Percentiles rank a stretch among this genome's conserved stretches.
phyloP scores from a whole-genome alignment of 2,113 vertebrate genomes.

The Candoia aspera region DNA sequence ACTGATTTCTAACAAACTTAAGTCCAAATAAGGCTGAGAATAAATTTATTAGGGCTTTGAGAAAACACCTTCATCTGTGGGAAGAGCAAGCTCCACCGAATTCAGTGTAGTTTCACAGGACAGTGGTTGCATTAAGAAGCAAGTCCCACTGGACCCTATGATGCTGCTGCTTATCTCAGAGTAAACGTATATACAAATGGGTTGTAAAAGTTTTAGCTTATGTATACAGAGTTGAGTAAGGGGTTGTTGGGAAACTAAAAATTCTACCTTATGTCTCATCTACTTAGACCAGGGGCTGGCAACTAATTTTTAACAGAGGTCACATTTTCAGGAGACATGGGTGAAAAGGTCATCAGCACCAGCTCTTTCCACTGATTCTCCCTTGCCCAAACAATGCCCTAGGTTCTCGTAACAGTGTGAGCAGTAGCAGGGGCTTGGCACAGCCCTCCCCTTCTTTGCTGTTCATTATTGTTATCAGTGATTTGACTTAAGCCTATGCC shows the following conservation, averaged over 20 bases:
- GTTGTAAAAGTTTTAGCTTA: slow-evolving; percentile 5
- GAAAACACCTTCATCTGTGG: background rate
- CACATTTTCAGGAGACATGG: background rate
- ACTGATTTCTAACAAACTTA: background rate
- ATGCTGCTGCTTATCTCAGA: background rate
- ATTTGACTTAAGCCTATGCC: background rate
- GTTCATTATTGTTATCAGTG: background rate
- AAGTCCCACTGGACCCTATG: background rate
- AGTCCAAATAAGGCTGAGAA: background rate
- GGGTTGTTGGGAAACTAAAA: background rate
- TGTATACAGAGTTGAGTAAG: background rate
- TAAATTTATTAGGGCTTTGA: background rate
- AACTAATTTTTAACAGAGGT: slow-evolving; percentile 1
- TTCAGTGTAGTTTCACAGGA: background rate
- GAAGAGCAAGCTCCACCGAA: background rate
- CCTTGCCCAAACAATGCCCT: background rate
- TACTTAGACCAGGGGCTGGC: background rate
- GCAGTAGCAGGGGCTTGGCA: background rate
- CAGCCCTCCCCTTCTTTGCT: background rate
- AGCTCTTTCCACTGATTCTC: background rate
- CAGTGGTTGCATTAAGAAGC: background rate
- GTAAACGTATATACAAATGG: background rate
- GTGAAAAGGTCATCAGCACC: background rate
- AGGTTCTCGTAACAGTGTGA: background rate
- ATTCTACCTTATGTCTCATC: background rate